Evolutionary conservation across 2,888 invertebrate genomes (phyloP).

Genomic region (Dromius quadrimaculatus): DNA sequence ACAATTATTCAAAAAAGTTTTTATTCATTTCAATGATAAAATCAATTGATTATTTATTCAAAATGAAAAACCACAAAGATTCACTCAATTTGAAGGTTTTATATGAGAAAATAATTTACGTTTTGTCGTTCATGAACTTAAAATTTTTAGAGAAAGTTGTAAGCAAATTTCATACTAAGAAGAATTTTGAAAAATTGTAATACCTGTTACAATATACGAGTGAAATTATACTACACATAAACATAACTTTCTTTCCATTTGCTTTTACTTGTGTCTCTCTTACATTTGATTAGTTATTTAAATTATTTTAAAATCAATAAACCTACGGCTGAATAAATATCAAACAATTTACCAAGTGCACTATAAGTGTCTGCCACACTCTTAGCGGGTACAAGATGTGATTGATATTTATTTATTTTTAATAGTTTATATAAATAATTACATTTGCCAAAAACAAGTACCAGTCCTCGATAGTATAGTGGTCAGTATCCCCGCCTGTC

Average conservation of each 20-base stretch:
- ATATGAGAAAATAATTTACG: too few species aligned
- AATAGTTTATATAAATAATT: not conserved
- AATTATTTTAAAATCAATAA: too few species aligned
- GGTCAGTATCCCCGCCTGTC: slow-evolving; percentile 51
- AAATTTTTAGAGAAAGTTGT: slow-evolving; percentile 32
- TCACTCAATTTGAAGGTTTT: too few species aligned
- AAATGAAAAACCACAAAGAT: too few species aligned
- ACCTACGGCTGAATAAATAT: too few species aligned
- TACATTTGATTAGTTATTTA: not conserved
- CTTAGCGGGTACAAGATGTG: too few species aligned
- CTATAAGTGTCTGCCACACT: too few species aligned
- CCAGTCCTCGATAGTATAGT: slow-evolving; percentile 49
- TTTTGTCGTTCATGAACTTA: slow-evolving; percentile 28
- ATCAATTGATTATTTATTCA: too few species aligned
- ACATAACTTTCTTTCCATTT: slow-evolving; percentile 19
- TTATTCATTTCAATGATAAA: too few species aligned
- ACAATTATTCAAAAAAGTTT: not conserved
- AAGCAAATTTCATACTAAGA: slow-evolving; percentile 18
- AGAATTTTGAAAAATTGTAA: slow-evolving; percentile 22
- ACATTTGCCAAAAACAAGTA: not conserved
- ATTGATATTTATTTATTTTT: too few species aligned
- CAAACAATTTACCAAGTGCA: too few species aligned
- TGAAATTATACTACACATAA: slow-evolving; percentile 4
- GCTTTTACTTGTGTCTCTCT: not conserved
- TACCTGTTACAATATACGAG: slow-evolving; percentile 14